Percentiles rank a stretch among this genome's conserved stretches.
Evolutionary conservation across 1,140 invertebrate species (phyloP).

Genomic region (Drosophila saltans): DNA sequence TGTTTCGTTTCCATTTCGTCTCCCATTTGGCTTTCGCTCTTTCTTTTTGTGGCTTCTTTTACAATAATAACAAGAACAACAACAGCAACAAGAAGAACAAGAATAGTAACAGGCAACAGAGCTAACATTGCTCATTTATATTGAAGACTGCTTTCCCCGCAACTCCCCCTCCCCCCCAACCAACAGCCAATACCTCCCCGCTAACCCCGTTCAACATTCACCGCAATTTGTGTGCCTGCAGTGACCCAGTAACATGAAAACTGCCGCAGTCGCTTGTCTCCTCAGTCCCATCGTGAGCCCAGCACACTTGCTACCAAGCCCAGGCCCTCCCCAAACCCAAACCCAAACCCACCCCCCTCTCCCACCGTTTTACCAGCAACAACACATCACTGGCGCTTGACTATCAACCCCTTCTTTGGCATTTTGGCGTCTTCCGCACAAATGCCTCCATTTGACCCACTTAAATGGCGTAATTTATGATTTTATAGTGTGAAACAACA

Average conservation of each 20-base stretch:
- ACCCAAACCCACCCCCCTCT: not conserved
- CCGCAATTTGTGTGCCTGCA: conserved; percentile 80
- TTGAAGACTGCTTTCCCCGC: conserved; percentile 34
- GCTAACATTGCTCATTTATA: conserved; percentile 77
- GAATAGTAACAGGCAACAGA: not conserved
- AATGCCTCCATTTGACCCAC: conserved; percentile 82
- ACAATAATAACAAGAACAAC: conserved; percentile 40
- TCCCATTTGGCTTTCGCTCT: conserved; percentile 35
- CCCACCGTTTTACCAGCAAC: not conserved
- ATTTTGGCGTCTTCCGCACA: conserved; percentile 77
- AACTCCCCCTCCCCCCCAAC: not conserved
- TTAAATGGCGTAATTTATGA: conserved; percentile 81
- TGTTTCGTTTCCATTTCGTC: conserved; percentile 44
- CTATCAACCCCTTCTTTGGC: conserved; percentile 51
- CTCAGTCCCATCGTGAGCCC: not conserved
- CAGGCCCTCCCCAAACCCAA: conserved; percentile 17
- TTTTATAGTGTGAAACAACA: conserved; percentile 72
- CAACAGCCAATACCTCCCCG: not conserved
- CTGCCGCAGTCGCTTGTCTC: conserved; percentile 51
- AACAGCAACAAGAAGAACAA: not conserved
- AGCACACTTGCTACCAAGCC: not conserved
- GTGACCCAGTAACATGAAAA: conserved; percentile 82
- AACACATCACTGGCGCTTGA: conserved; percentile 18
- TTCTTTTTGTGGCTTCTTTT: conserved; percentile 76
- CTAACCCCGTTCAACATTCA: conserved; percentile 33